Evolutionary conservation across 2,797 vertebrate genomes (phyloP), one percentile per base, ranked within the genome.

Genomic region (Macroramphosus scolopax): DNA sequence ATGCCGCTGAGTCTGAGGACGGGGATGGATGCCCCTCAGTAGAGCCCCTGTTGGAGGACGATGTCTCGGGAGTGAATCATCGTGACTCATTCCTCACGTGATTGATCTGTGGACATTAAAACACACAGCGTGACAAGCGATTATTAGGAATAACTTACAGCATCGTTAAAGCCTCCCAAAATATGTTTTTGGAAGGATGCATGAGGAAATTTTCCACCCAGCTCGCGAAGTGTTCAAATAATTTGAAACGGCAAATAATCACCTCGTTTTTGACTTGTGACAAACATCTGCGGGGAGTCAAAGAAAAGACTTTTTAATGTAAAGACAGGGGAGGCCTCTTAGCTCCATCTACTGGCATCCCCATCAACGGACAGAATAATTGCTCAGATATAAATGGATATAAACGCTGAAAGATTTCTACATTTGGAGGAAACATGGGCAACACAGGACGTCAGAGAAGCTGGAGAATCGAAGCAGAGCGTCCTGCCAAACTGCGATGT

Each of bases 261-360:
- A 4, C 1, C 30, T 15, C 3, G 13, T 14, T 32, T 31, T n/a
- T 13, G n/a, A 31, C n/a, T 31, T 13, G 5, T 6, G 6, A 6
- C 12, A 20, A 13, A 25, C 5, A 5, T 40, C 35, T 42, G n/a
- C n/a, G n/a, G n/a, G n/a, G n/a, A n/a, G n/a, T n/a, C n/a, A n/a
- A n/a, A n/a, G n/a, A n/a, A n/a, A n/a, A n/a, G n/a, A n/a, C n/a
- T n/a, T n/a, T n/a, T n/a, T n/a, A n/a, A n/a, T n/a, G n/a, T n/a
- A n/a, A n/a, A n/a, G n/a, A n/a, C 15, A 29, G 9, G 16, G 16
- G 12, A 70, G 62, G 68, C 37, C 45, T 71, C 40, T 63, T 63
- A 54, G 67, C 68, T 53, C 75, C 80, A 80, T 68, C 81, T 85
- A 68, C 68, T 77, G 80, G 77, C 53, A 29, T 47, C 32, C 10